Conservation (phyloP, 2,797 vertebrate species). For the Phoeniculus purpureus region DNA sequence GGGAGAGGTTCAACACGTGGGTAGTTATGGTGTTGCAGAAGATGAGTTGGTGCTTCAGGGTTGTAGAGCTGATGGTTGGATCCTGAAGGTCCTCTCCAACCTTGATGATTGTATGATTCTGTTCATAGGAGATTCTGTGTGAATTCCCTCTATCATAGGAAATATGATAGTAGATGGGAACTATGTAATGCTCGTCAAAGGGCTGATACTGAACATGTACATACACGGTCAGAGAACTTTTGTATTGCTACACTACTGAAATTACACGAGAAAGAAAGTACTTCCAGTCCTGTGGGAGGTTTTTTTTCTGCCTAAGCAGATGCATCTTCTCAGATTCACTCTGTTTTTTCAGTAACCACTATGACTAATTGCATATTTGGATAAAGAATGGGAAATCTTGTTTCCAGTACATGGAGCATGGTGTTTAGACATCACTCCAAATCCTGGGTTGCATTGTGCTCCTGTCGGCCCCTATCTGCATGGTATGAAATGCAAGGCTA, state of each 20-base stretch:
- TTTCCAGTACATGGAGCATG: neutral
- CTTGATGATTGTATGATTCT: too few relatives aligned
- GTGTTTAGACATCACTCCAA: neutral
- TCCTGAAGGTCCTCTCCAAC: too few relatives aligned
- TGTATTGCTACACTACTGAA: neutral
- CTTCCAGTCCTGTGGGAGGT: neutral
- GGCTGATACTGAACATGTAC: neutral
- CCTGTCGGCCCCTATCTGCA: neutral
- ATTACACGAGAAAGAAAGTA: neutral
- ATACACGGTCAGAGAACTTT: neutral
- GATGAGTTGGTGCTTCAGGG: too few relatives aligned
- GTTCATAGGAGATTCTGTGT: too few relatives aligned
- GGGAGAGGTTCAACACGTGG: too few relatives aligned
- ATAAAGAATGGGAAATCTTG: conserved; percentile 18
- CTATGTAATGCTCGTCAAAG: neutral
- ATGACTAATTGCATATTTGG: conserved; percentile 51
- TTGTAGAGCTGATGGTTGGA: too few relatives aligned
- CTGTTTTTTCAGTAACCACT: conserved; percentile 19
- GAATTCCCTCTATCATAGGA: neutral
- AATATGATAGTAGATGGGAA: conserved; percentile 12
- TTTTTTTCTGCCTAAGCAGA: conserved; percentile 19
- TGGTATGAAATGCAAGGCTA: neutral
- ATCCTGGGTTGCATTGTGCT: neutral
- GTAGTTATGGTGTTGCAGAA: too few relatives aligned
- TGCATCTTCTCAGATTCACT: conserved; percentile 45